Percentiles rank a stretch among this genome's conserved stretches.
Conservation (phyloP, 2,113 vertebrate species). For the Junco hyemalis region DNA sequence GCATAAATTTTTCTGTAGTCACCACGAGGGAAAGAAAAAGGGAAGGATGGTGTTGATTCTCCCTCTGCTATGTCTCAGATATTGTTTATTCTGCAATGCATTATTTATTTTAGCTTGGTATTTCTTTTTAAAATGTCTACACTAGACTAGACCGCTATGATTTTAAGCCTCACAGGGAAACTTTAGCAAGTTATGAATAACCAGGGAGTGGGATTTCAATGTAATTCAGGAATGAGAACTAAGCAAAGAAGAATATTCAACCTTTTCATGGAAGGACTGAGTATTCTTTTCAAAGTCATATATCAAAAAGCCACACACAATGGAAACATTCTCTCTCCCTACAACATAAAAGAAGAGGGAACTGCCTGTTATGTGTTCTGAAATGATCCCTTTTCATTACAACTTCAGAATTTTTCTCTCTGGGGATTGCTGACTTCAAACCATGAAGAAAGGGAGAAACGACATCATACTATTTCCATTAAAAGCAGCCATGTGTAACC, state of each 20-base stretch:
- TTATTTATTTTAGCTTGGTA: slow-evolving; percentile 47
- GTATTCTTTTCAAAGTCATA: slow-evolving; percentile 74
- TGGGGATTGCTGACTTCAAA: slow-evolving; percentile 67
- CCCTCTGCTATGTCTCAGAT: neutral
- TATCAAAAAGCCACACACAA: slow-evolving; percentile 76
- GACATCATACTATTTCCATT: slow-evolving; percentile 73
- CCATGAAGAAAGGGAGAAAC: slow-evolving; percentile 64
- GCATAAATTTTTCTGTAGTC: slow-evolving; percentile 18
- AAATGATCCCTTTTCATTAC: slow-evolving; percentile 71
- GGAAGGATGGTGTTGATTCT: neutral
- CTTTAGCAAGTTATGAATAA: slow-evolving; percentile 46
- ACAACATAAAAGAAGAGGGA: slow-evolving; percentile 68
- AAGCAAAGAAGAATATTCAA: slow-evolving; percentile 65
- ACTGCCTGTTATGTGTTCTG: slow-evolving; percentile 64
- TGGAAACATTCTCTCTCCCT: slow-evolving; percentile 70
- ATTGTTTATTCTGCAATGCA: slow-evolving; percentile 27
- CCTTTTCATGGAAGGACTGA: slow-evolving; percentile 63
- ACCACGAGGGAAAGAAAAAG: neutral
- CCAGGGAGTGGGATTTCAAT: slow-evolving; percentile 62
- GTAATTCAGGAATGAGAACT: slow-evolving; percentile 64
- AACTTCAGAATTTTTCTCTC: slow-evolving; percentile 70
- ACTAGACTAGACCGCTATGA: neutral
- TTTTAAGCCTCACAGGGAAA: slow-evolving; percentile 45
- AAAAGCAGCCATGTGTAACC: slow-evolving; percentile 67
- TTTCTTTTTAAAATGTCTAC: slow-evolving; percentile 22